A percentile compares a stretch with the other conserved stretches of the same genome.
These are phyloP conservation scores for Tonatia bakeri DNA, from an alignment of 2,113 vertebrate genomes.

Conservation along the genomic window DNA sequence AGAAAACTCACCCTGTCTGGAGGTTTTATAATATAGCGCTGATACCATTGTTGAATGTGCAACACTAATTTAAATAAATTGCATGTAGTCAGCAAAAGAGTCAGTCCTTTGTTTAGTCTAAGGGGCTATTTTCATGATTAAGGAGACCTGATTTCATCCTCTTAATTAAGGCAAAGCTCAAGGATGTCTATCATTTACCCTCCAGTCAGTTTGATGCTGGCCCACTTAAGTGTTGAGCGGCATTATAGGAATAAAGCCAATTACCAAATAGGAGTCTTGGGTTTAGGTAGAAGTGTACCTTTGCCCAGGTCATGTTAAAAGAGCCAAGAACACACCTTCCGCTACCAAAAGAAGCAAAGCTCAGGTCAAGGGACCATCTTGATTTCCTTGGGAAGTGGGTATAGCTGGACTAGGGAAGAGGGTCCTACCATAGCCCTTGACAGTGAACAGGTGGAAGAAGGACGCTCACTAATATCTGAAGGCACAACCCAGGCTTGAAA, in stretches of 20 bases:
- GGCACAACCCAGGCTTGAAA: background rate
- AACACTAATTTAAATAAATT: constrained; percentile 61
- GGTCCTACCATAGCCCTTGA: background rate
- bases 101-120: constrained; percentile 62
- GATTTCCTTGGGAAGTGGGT: background rate
- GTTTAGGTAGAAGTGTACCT: background rate
- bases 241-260: background rate
- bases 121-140: constrained; percentile 38
- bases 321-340: background rate
- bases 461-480: background rate
- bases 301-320: background rate
- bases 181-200: background rate
- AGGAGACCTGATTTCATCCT: constrained; percentile 45
- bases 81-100: constrained; percentile 28
- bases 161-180: constrained; percentile 36
- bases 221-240: background rate
- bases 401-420: background rate
- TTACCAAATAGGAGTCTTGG: background rate
- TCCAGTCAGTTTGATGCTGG: background rate
- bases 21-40: background rate
- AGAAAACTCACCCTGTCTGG: background rate
- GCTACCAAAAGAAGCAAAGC: background rate
- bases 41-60: background rate
- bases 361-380: background rate
- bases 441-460: background rate